phyloP scores from a whole-genome alignment of 1,140 invertebrate species.

The Caenorhabditis briggsae region DNA sequence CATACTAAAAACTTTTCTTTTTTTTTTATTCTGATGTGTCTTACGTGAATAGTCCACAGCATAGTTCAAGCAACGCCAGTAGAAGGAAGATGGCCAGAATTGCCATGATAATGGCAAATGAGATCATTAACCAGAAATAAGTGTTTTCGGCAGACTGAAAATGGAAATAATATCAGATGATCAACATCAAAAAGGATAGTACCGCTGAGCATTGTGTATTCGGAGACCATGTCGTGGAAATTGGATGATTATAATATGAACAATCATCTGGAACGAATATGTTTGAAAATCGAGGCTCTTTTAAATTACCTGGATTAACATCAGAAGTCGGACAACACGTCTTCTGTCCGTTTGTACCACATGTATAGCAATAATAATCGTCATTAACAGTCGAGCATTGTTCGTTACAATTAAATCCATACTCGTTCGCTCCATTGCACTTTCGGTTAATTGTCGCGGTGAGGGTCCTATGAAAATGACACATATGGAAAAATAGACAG shows the following conservation, averaged over 20 bases:
- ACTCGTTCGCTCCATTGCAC: slow-evolving; percentile 25
- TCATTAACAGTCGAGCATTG: slow-evolving; percentile 26
- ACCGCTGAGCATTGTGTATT: slow-evolving; percentile 26
- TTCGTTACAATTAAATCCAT: slow-evolving; percentile 58
- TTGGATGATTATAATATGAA: slow-evolving; percentile 16
- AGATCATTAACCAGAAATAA: slow-evolving; percentile 67
- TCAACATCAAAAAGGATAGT: neutral
- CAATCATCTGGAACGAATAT: slow-evolving; percentile 11
- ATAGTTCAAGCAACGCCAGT: slow-evolving; percentile 41
- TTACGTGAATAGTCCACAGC: slow-evolving; percentile 54
- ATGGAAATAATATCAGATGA: neutral
- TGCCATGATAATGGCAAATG: slow-evolving; percentile 53
- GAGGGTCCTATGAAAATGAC: slow-evolving; percentile 1
- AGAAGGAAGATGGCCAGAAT: slow-evolving; percentile 62
- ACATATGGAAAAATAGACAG: neutral
- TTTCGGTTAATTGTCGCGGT: slow-evolving; percentile 42
- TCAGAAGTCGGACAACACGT: slow-evolving; percentile 17
- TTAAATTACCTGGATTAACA: slow-evolving; percentile 18
- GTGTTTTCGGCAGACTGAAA: slow-evolving; percentile 64
- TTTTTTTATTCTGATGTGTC: slow-evolving; percentile 18
- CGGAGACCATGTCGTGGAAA: slow-evolving; percentile 23
- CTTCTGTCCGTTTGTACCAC: slow-evolving; percentile 43
- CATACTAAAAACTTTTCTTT: slow-evolving; percentile 16
- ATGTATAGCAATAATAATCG: slow-evolving; percentile 53
- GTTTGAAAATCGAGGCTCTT: too few relatives aligned